A percentile compares a stretch with the other conserved stretches of the same genome.
phyloP scores from a whole-genome alignment of 2,797 vertebrate genomes.

The Numenius phaeopus region DNA sequence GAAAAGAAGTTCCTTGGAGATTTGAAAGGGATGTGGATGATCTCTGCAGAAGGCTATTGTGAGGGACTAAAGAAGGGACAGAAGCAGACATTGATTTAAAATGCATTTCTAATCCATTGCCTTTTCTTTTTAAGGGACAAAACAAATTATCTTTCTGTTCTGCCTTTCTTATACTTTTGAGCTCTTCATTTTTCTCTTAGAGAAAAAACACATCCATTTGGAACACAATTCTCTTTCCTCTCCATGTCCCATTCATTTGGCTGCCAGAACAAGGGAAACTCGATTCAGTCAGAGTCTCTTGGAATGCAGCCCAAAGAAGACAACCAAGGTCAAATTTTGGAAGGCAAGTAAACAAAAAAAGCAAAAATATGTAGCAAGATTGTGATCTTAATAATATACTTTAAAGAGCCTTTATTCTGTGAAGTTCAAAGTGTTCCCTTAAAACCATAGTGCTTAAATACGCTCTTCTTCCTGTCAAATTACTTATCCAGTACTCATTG shows the following conservation, averaged over 20 bases:
- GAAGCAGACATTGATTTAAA: background rate
- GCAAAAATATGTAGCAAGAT: background rate
- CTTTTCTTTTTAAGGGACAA: background rate
- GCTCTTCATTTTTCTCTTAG: background rate
- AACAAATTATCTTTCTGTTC: background rate
- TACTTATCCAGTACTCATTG: background rate
- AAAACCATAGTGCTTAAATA: background rate
- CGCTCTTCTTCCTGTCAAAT: background rate
- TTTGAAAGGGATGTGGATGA: background rate
- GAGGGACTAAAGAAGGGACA: background rate
- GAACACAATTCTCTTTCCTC: background rate
- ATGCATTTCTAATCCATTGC: background rate
- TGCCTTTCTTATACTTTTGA: background rate
- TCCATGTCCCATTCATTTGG: background rate
- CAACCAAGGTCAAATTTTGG: slow-evolving; percentile 30
- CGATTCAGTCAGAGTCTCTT: background rate
- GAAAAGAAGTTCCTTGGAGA: background rate
- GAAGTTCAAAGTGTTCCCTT: background rate
- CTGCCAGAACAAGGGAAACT: background rate
- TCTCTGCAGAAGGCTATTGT: background rate
- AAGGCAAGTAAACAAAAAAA: slow-evolving; percentile 56
- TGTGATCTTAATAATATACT: background rate
- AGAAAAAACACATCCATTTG: background rate
- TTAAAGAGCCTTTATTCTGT: background rate
- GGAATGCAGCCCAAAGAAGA: slow-evolving; percentile 58